A percentile compares a stretch with the other conserved stretches of the same genome.
These are phyloP conservation scores for Meloe dianella DNA, from an alignment of 2,888 invertebrate genomes.

Conservation along the genomic window DNA sequence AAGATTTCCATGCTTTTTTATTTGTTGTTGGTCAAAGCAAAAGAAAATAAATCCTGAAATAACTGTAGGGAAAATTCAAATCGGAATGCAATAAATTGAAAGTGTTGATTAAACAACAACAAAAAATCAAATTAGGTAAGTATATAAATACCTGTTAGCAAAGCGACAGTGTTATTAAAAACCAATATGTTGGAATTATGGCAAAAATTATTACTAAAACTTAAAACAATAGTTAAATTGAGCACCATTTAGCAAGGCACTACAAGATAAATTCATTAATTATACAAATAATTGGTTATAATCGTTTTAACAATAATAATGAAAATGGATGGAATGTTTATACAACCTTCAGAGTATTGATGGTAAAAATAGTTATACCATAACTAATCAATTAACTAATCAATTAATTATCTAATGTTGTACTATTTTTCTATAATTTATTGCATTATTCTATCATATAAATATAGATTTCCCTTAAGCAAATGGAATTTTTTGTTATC, in stretches of 20 bases:
- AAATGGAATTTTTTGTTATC: background rate
- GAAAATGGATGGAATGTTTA: constrained; percentile 4
- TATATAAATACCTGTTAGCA: constrained; percentile 3
- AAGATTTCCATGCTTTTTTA: background rate
- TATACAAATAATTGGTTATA: background rate
- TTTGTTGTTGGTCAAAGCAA: background rate
- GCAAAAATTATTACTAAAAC: background rate
- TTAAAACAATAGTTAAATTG: background rate
- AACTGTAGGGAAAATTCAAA: background rate
- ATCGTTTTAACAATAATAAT: too few species aligned
- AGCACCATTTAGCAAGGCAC: constrained; percentile 10
- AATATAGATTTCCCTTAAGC: background rate
- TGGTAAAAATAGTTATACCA: background rate
- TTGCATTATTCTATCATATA: background rate
- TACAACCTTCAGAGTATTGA: constrained; percentile 2
- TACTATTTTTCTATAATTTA: background rate
- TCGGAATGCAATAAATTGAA: constrained; percentile 4
- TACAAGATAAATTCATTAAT: background rate
- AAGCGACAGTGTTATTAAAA: constrained; percentile 5
- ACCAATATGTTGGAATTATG: constrained; percentile 1
- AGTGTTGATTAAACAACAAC: background rate
- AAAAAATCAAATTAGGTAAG: constrained; percentile 6
- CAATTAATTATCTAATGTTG: background rate
- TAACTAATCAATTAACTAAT: background rate
- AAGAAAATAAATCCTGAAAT: background rate